Base-by-base conservation (phyloP, 1,140 invertebrate species). In the Caenorhabditis brenneri region DNA sequence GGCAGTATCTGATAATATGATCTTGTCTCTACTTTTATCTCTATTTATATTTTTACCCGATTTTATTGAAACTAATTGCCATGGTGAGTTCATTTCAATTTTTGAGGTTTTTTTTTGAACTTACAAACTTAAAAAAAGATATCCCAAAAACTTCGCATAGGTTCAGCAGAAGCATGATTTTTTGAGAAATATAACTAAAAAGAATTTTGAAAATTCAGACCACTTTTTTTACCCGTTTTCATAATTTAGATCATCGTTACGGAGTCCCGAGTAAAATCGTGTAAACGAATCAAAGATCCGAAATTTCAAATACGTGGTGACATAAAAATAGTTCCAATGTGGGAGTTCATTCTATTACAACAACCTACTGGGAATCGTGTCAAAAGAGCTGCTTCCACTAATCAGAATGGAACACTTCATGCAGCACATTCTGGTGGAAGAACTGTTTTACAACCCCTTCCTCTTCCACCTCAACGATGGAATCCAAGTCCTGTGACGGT, bases 21-120 rank as follows among this genome's bases (percentile, higher is more conserved):
- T 74, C 9, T 24, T 74, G n/a, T 31, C 36, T 12, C 24, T 74
- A 31, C 19, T 74, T 19, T 74, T 74, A 74, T 74, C 36, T 42
- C 36, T 74, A 36, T 74, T 74, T n/a, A 74, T 74, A 74, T 74
- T 74, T 74, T 42, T 74, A 74, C 36, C 65, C 12, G 22, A 74
- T 74, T 3, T 74, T 22, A 2, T 31, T 24, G 58, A 65, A 33
- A 15, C 29, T 5, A 65, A 36, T 33, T 65, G 58, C 36, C 29
- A 33, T 33, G 58, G 58, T 65, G 58, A 65, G 58, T 27, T 27
- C 24, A 24, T 7, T 55, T 27, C n/a, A n/a, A n/a, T n/a, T n/a
- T n/a, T n/a, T n/a, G n/a, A n/a, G n/a, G n/a, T n/a, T n/a, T n/a
- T n/a, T 46, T 46, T 46, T 16, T 46, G 42, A 46, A 46, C 42